phyloP scores from a whole-genome alignment of 1,140 invertebrate genomes.

The Eupristina koningsbergeri region DNA sequence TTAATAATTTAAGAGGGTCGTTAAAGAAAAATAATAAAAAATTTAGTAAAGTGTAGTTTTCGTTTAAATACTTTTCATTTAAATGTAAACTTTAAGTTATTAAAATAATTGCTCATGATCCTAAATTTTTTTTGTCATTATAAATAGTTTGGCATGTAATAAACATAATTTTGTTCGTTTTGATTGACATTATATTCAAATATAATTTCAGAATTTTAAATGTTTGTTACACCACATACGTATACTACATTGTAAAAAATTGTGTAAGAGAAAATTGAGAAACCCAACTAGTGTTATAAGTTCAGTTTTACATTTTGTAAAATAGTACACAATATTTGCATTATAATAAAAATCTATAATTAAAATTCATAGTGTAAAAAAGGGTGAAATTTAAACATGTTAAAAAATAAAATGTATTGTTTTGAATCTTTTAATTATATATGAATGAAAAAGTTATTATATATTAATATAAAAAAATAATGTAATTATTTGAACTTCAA shows the following conservation, averaged over 20 bases:
- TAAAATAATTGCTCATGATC: not conserved
- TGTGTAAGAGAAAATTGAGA: not conserved
- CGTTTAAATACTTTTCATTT: not conserved
- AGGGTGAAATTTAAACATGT: not conserved
- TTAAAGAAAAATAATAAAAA: not conserved
- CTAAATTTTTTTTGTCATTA: too few species aligned
- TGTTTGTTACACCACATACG: not conserved
- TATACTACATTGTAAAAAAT: not conserved
- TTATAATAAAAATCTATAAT: not conserved
- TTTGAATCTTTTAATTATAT: not conserved
- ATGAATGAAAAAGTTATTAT: not conserved
- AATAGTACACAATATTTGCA: not conserved
- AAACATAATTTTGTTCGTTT: not conserved
- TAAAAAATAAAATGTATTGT: too few species aligned
- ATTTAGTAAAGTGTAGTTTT: not conserved
- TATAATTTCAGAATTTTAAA: not conserved
- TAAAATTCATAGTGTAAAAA: not conserved
- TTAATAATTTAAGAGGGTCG: too few species aligned
- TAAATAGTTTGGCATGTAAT: not conserved
- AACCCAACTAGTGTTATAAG: not conserved
- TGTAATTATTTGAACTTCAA: not conserved
- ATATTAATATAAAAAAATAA: not conserved
- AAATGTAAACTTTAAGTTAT: not conserved
- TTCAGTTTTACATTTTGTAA: not conserved
- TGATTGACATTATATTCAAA: not conserved